Base-by-base conservation (phyloP, 2,113 vertebrate species). In the Neolamprologus devosi region DNA sequence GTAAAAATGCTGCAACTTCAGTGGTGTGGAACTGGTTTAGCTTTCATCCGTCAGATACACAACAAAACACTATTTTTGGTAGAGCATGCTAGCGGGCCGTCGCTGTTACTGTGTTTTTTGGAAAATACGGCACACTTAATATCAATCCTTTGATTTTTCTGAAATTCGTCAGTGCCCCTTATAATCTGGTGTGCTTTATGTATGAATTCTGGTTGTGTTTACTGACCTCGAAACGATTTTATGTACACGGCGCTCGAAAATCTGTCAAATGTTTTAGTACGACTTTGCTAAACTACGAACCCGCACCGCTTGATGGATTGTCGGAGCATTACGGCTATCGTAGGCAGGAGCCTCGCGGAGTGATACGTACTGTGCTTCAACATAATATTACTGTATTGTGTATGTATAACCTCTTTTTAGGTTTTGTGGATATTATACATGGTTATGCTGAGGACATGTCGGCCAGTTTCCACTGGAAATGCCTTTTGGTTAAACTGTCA, bases 271-370 rank as follows among this genome's bases (percentile, higher is more conserved):
- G 9, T 11, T 54, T 54, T 6, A 54, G 5, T 21, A 54, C 10
- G 10, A 54, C n/a, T 54, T 54, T 6, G 51, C 51, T 21, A 12
- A 54, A n/a, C 53, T 23, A 23, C 10, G 2, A 54, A 54, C 0
- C 53, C 3, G 2, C 9, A 53, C 9, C 3, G 5, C 51, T 53
- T n/a, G 51, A 53, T 53, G 19, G 51, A 21, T 53, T 53, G 51
- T 53, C 2, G 0, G 51, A 53, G 9, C 51, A 53, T 53, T 21
- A 21, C 5, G 1, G 51, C 51, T 53, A 53, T 2, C 0, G 1
- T 53, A 53, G 51, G 3, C 5, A n/a, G 3, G 51, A 6, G 51
- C 51, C 51, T 21, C 9, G 9, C 1, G 1, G n/a, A 53, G n/a
- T 54, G 5, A 54, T 54, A 54, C 10, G 1, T 54, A 54, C 53